Base-by-base conservation (phyloP, 2,888 invertebrate genomes). In the Leptinotarsa rubiginosa region DNA sequence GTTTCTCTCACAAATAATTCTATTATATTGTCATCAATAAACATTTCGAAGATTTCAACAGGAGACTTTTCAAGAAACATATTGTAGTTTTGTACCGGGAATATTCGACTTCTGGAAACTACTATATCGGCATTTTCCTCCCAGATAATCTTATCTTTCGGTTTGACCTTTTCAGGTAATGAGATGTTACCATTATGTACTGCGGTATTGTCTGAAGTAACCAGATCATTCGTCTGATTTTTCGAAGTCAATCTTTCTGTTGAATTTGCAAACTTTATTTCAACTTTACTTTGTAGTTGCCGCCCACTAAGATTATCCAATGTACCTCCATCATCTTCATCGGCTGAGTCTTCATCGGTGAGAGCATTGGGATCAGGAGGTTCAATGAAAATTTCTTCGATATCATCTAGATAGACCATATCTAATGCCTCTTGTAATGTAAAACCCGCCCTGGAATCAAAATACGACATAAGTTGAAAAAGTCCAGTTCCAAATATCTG, bases 331-430 rank as follows among this genome's bases (percentile, higher is more conserved):
- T 22, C 25, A 22, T 15, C n/a, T 65, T 31, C 18, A 22, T 25
- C 25, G 25, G 25, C 25, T 25, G 25, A 25, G 25, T 25, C 25
- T 25, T 2, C 25, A 25, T 25, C 65, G 31, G 65, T 65, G n/a
- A 65, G 65, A 22, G 31, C 18, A 25, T 65, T 65, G 15, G 65
- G 47, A n/a, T 65, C 31, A 65, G 65, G 47, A n/a, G 65, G 65
- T 49, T 49, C 49, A 16, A 49, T 49, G 16, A 49, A 49, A 49
- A 49, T 49, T 3, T 49, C 49, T 49, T 49, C 7, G 49, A 49
- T 49, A 16, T 49, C 49, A 25, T 25, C 2, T 25, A 25, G 25
- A 31, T 31, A 31, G 5, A 31, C 31, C 31, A 31, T 31, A 31
- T 31, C 31, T 31, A 31, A 31, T 31, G 31, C 31, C 31, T 56